These are phyloP conservation scores for Nothocercus nigrocapillus DNA, from an alignment of 2,113 vertebrate genomes.

Conservation along the genomic window DNA sequence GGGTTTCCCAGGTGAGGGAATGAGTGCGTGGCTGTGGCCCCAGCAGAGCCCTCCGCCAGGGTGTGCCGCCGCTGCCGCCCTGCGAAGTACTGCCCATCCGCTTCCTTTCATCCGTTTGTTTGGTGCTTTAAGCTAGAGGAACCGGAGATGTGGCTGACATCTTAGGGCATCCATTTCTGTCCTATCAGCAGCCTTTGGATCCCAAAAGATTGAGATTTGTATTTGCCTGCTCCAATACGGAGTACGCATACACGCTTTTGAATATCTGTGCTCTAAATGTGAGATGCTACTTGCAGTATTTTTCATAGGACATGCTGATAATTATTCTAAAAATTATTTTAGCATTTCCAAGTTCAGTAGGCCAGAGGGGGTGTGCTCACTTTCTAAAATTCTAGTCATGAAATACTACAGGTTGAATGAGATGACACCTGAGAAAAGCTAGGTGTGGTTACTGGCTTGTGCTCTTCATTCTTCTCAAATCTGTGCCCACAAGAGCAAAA, in stretches of 20 bases:
- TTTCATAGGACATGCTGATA: not conserved
- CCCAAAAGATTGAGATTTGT: not conserved
- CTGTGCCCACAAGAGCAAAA: not conserved
- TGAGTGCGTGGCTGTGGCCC: not conserved
- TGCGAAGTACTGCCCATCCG: too few relatives aligned
- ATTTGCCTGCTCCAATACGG: not conserved
- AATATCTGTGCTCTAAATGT: not conserved
- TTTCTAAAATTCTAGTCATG: not conserved
- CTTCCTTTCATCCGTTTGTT: too few relatives aligned
- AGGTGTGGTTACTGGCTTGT: not conserved
- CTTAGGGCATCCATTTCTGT: not conserved
- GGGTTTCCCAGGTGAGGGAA: not conserved
- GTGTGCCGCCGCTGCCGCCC: too few relatives aligned
- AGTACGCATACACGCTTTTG: not conserved
- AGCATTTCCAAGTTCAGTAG: not conserved
- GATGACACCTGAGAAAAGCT: not conserved
- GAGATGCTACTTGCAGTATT: not conserved
- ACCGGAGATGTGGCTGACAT: not conserved
- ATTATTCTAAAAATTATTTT: not conserved
- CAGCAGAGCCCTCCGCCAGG: not conserved
- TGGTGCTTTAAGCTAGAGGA: not conserved
- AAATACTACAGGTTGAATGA: not conserved
- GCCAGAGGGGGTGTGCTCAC: not conserved
- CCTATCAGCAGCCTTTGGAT: not conserved
- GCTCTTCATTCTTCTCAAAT: not conserved